These are phyloP conservation scores for Chloroceryle inda DNA, from an alignment of 2,797 vertebrate species.

Conservation along the genomic window DNA sequence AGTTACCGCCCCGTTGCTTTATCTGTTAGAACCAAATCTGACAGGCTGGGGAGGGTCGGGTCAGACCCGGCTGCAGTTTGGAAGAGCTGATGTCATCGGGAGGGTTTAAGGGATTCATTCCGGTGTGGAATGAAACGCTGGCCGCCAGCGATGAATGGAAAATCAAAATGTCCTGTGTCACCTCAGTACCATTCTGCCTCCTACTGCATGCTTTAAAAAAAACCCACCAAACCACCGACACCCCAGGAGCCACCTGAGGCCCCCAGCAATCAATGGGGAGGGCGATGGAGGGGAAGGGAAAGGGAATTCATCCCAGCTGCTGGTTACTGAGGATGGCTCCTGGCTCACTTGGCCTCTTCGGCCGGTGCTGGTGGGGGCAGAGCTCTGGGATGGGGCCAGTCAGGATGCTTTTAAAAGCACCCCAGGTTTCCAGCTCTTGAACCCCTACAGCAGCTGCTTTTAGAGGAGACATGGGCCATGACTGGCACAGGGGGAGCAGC, in stretches of 20 bases:
- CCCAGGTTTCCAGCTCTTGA: not conserved
- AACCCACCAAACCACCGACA: accelerated
- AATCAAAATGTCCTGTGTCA: not conserved
- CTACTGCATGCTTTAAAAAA: too few relatives aligned
- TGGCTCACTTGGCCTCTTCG: accelerated
- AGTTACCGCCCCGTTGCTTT: accelerated
- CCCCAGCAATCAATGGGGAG: not conserved
- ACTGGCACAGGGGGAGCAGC: accelerated
- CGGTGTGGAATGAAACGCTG: not conserved
- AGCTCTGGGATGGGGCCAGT: accelerated
- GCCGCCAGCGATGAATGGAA: accelerated
- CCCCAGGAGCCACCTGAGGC: not conserved
- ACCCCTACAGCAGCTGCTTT: not conserved
- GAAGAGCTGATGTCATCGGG: accelerated
- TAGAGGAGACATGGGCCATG: accelerated
- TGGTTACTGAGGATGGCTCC: accelerated
- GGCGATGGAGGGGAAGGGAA: not conserved
- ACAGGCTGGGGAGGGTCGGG: not conserved
- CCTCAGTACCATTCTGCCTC: not conserved
- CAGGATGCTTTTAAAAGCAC: not conserved
- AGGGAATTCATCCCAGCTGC: not conserved
- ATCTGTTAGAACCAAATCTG: not conserved
- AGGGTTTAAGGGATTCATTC: not conserved
- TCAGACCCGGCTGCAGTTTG: accelerated
- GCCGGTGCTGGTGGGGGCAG: not conserved